Conservation (phyloP, 2,113 vertebrate species). For the Thinocorus orbignyianus region DNA sequence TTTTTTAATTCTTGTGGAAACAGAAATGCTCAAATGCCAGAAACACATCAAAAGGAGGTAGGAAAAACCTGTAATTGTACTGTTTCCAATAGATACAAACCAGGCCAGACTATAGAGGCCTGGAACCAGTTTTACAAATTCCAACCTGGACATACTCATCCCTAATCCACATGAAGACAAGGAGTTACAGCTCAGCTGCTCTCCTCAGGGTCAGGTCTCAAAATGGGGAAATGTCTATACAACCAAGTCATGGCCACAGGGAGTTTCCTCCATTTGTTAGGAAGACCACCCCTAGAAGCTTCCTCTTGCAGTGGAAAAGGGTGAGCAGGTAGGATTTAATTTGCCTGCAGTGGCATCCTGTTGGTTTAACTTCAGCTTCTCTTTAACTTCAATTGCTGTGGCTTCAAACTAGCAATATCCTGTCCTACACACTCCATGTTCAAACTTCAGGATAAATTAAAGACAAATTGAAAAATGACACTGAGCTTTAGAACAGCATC, state of each 20-base stretch:
- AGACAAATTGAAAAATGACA: not conserved
- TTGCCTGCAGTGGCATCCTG: not conserved
- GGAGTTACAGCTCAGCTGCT: not conserved
- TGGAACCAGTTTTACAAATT: not conserved
- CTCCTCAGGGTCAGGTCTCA: not conserved
- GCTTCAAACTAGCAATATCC: not conserved
- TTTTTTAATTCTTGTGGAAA: not conserved
- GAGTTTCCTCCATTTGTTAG: not conserved
- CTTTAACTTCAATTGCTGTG: not conserved
- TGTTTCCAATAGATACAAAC: not conserved
- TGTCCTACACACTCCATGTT: not conserved
- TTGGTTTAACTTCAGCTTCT: not conserved
- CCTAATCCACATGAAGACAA: not conserved
- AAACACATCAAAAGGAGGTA: not conserved
- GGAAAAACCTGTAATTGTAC: not conserved
- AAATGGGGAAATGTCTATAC: not conserved
- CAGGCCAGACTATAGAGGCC: not conserved
- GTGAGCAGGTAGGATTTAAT: not conserved
- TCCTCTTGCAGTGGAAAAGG: not conserved
- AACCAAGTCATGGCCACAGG: not conserved
- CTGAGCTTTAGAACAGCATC: not conserved
- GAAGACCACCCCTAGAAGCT: not conserved
- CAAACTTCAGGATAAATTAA: not conserved
- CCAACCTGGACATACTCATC: not conserved
- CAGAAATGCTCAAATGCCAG: not conserved